Evolutionary conservation across 2,888 invertebrate genomes (phyloP), one percentile per base, ranked within the genome.

Genomic region (Rotaria magnacalcarata): DNA sequence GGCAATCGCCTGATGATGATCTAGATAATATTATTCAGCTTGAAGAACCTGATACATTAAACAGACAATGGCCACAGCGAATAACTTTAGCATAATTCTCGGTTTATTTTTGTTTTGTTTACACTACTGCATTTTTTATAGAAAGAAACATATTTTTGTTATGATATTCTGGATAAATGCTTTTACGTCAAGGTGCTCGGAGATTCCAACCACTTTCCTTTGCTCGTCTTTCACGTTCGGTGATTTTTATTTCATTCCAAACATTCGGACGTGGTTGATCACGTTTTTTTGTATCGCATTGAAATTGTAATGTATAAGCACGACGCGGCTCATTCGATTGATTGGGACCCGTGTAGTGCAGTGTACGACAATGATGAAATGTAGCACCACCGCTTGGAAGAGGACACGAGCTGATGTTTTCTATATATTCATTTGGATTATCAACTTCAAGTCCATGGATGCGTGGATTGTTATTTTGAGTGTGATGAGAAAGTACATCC

Each of bases 371-470:
- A 47, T 80, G 80, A 47, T 80, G 80, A 80, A 80, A 80, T 0
- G 80, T 80, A n/a, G 80, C 80, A 24, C 80, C 80, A n/a, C 80
- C 80, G 47, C 24, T 47, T n/a, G 80, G 80, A 24, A 80, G 47
- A 5, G 80, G 80, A 47, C 80, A 80, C 8, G 80, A 43, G n/a
- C 47, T n/a, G n/a, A 47, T n/a, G 5, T 43, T 11, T 47, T 80
- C 24, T 14, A 14, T 24, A 24, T 47, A 21, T n/a, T 80, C 47
- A 14, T 24, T 6, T 24, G 80, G 80, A 80, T 43, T 43, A 80
- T 80, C 80, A n/a, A 80, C n/a, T 80, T 80, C 80, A 8, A 80
- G n/a, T 24, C 80, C 80, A n/a, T 80, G 80, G n/a, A 80, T 80
- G n/a, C 47, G 43, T 43, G 80, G 80, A 80, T 80, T 80, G n/a